Base-by-base conservation (phyloP, 2,113 vertebrate species). In the Asarcornis scutulata region DNA sequence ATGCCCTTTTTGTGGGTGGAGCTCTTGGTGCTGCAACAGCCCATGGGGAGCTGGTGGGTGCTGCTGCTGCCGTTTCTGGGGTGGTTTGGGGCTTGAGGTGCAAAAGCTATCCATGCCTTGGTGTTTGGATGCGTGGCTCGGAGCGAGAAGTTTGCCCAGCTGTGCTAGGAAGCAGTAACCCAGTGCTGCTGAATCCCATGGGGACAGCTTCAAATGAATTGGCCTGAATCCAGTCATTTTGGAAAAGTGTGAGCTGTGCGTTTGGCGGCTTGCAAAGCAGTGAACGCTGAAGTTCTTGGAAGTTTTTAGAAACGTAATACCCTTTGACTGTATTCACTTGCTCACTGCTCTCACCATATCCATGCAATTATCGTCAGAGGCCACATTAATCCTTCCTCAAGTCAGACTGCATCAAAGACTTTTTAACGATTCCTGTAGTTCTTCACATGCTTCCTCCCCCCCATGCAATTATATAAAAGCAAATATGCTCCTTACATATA, bases 51-150 rank as follows among this genome's bases (percentile, higher is more conserved):
- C 21, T 15, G 50, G n/a, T 18, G 26, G 62, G 46, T 32, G 5
- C 32, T 59, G 27, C 29, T 36, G 42, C 29, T 32, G 52, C 32
- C 23, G 0, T 26, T 74, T 20, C 6, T 44, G 21, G 38, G 34
- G 1, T 31, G 38, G 71, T 46, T 36, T 48, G 29, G 42, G 66
- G 5, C 10, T 9, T 27, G 42, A 2, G 13, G 32, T 7, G 1
- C 34, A 18, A 27, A 78, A 13, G 6, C 44, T 6, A 12, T 13
- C 5, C 25, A 0, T 14, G 1, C 1, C 2, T 20, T 42, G 53
- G 6, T 0, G 17, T 53, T 17, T 48, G 6, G 23, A 1, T 17
- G 34, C 31, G 0, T 52, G 46, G 31, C 8, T n/a, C 17, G 63
- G 80, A 52, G 11, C 40, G 6, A 3, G 12, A 53, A 20, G 25